These are phyloP conservation scores for Drosophila anomelani DNA, from an alignment of 2,888 invertebrate genomes.

Conservation along the genomic window DNA sequence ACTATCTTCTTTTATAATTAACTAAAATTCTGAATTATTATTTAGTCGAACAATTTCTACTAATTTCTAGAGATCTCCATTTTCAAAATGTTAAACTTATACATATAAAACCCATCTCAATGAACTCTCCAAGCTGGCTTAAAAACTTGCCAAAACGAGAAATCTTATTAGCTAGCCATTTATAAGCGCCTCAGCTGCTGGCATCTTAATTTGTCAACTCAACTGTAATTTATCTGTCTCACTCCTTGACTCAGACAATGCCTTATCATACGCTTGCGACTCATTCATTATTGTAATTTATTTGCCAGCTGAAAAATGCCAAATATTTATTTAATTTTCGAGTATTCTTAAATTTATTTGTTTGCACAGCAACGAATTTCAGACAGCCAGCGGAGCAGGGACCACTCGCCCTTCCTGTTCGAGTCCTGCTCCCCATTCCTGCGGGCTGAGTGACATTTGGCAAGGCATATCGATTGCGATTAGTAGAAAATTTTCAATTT, in stretches of 20 bases:
- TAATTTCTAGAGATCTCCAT: no score
- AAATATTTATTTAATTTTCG: slow-evolving; percentile 80
- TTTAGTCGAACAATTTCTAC: not conserved
- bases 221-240: slow-evolving; percentile 76
- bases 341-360: slow-evolving; percentile 80
- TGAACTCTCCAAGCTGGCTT: slow-evolving; percentile 12
- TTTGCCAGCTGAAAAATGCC: slow-evolving; percentile 75
- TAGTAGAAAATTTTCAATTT: slow-evolving; percentile 78
- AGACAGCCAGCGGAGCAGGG: slow-evolving; percentile 20
- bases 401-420: slow-evolving; percentile 3
- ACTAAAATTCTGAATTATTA: no score
- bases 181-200: slow-evolving; percentile 27
- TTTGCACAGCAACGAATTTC: slow-evolving; percentile 68
- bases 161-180: slow-evolving; percentile 58
- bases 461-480: slow-evolving; percentile 79
- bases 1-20: no score
- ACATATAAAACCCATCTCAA: not conserved
- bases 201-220: slow-evolving; percentile 78
- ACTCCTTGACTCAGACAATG: slow-evolving; percentile 23
- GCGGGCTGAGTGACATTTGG: slow-evolving; percentile 71
- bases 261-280: slow-evolving; percentile 14
- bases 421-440: not conserved
- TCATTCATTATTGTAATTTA: slow-evolving; percentile 81
- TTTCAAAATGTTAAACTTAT: not conserved
- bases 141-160: slow-evolving; percentile 21